Base-by-base conservation (phyloP, 2,797 vertebrate genomes). In the Eremophila alpestris region DNA sequence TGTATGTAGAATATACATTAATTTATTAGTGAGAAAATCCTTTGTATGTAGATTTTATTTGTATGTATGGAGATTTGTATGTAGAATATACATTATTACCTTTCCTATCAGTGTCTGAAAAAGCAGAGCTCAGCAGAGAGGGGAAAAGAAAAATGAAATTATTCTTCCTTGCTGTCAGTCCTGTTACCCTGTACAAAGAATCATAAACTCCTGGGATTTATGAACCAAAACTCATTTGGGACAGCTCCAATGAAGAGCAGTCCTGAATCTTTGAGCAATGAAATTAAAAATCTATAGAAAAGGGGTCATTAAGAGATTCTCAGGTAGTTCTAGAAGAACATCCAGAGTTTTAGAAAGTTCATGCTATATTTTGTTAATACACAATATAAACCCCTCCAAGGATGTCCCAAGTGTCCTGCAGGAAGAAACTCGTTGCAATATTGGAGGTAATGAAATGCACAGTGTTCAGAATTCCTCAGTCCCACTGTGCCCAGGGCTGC, bases 271-370 rank as follows among this genome's bases (percentile, higher is more conserved):
- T 79, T 78, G 23, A 27, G 15, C 23, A 77, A 20, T 45, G 14
- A 69, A 75, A 79, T 51, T 11, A 70, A 65, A 85, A 27, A 7
- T 55, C 41, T 46, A 7, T 5, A 36, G 38, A 23, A 77, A 45
- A 77, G 2, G 4, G 19, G 63, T 41, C 9, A 29, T 21, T 71
- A 32, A 55, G 43, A 20, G 30, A 38, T 60, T 7, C 24, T 77
- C 59, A 26, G 70, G 43, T 9, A 46, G 6, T 23, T 89, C 18
- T 41, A 29, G 49, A 22, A 87, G 38, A 85, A 54, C 3, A 1
- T 16, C 71, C 27, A 10, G 70, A 90, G 79, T 56, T 92, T 80
- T 91, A 30, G 77, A 83, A 96, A 87, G 71, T 76, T 90, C 32
- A 19, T 91, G 19, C 21, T 52, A 1, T 43, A 32, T 69, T 96